phyloP scores from a whole-genome alignment of 2,113 vertebrate species.

The Pimephales promelas region DNA sequence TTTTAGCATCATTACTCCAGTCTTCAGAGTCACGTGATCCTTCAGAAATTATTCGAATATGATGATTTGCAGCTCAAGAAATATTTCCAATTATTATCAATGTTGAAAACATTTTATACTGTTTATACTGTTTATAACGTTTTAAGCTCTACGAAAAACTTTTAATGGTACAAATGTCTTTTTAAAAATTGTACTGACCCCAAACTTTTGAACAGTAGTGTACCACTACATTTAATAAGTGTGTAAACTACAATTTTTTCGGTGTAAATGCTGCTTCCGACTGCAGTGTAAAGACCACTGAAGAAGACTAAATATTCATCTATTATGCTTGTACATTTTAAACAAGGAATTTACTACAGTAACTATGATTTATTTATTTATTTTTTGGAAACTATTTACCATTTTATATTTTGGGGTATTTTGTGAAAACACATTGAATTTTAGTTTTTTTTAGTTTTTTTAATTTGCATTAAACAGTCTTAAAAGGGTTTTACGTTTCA shows the following conservation, averaged over 20 bases:
- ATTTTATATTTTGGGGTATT: neutral
- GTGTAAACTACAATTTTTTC: neutral
- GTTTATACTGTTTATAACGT: too few species aligned
- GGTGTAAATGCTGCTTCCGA: neutral
- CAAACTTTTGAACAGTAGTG: neutral
- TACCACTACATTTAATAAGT: neutral
- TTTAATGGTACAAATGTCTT: too few species aligned
- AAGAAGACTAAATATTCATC: neutral
- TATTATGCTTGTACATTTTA: neutral
- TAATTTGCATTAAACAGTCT: neutral
- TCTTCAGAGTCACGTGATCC: too few species aligned
- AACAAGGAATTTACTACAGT: neutral
- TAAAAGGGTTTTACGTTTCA: neutral
- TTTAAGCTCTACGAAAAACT: too few species aligned
- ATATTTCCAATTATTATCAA: too few species aligned
- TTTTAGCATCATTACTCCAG: too few species aligned
- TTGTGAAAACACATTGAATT: neutral
- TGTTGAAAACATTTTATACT: too few species aligned
- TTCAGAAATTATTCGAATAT: too few species aligned
- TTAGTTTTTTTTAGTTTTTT: neutral
- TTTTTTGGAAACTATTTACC: neutral
- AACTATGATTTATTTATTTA: neutral
- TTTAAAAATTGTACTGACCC: too few species aligned
- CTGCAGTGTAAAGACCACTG: neutral
- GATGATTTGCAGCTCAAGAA: too few species aligned